These are phyloP conservation scores for Scleropages formosus DNA, from an alignment of 2,797 vertebrate genomes.

Conservation along the genomic window DNA sequence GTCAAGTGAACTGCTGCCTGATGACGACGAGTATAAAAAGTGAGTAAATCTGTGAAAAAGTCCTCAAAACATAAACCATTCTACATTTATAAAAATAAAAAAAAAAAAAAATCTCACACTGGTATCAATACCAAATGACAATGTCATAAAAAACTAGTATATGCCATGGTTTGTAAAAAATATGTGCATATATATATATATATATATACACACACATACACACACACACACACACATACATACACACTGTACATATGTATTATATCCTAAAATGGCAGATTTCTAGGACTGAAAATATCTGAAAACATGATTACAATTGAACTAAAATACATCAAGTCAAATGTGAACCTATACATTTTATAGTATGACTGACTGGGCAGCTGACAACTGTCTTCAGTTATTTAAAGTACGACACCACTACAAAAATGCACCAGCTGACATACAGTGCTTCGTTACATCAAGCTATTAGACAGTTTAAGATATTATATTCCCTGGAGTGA, in stretches of 20 bases:
- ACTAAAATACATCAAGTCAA: conserved; percentile 13
- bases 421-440: conserved; percentile 24
- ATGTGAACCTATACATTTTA: conserved; percentile 6
- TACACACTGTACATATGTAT: neutral
- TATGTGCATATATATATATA: neutral
- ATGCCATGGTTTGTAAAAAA: neutral
- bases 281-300: neutral
- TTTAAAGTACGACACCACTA: neutral
- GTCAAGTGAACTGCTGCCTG: neutral
- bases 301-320: neutral
- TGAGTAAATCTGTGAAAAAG: too few species aligned
- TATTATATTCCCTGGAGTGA: conserved; percentile 40
- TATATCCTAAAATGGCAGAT: neutral
- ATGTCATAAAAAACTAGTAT: neutral
- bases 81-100: too few species aligned
- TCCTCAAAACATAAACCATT: too few species aligned
- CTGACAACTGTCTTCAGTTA: neutral
- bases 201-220: neutral
- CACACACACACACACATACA: too few species aligned
- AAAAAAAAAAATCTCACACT: too few species aligned
- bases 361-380: neutral
- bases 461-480: conserved; percentile 18
- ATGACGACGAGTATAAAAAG: neutral
- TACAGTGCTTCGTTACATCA: conserved; percentile 26
- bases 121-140: neutral